Conservation (phyloP, 1,140 invertebrate species). For the Anadara kagoshimensis region DNA sequence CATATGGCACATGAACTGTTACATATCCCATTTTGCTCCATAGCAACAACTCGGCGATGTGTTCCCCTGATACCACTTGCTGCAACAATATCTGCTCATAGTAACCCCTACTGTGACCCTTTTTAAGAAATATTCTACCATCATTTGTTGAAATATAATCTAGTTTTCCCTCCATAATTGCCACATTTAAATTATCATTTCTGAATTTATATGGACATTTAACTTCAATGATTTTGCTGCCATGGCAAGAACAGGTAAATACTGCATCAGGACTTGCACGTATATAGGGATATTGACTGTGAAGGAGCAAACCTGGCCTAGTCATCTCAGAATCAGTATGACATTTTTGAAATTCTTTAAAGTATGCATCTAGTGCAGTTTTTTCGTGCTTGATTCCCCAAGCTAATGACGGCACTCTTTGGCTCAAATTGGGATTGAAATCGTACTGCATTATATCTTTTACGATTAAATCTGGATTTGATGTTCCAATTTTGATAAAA, state of each 20-base stretch:
- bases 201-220: constrained; percentile 12
- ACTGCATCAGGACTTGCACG: constrained; percentile 12
- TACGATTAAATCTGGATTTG: background rate
- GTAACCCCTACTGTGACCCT: background rate
- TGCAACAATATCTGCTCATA: constrained; percentile 6
- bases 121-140: background rate
- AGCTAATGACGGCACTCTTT: background rate
- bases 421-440: background rate
- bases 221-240: background rate
- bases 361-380: background rate
- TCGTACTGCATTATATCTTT: constrained; percentile 4
- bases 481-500: too few species aligned
- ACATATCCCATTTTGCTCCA: constrained; percentile 7
- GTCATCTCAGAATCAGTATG: background rate
- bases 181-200: background rate
- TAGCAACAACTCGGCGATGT: background rate
- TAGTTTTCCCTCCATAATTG: background rate
- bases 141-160: background rate
- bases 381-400: constrained; percentile 13
- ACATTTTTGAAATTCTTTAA: background rate
- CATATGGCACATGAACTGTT: background rate
- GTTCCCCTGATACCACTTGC: background rate
- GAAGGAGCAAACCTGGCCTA: background rate
- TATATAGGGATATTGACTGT: constrained; percentile 1
- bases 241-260: constrained; percentile 12